A percentile compares a stretch with the other conserved stretches of the same genome.
Evolutionary conservation across 1,140 invertebrate genomes (phyloP).

Genomic region (Triops longicaudatus): DNA sequence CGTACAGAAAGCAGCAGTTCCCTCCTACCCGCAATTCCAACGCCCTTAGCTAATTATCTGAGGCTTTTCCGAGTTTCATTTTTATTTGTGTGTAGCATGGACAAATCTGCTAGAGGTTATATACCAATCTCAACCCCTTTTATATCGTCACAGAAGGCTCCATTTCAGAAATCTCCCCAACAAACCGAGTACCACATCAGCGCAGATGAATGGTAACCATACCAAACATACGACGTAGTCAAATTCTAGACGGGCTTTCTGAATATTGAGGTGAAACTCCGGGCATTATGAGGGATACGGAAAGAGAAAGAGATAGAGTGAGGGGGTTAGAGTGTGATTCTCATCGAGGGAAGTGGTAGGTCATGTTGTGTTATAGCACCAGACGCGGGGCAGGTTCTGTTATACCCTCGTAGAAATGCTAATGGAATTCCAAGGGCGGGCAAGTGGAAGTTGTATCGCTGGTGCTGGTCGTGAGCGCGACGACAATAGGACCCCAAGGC

Average conservation of each 20-base stretch:
- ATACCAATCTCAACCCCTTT: background rate
- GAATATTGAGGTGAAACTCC: background rate
- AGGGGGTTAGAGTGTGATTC: background rate
- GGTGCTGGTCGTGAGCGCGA: background rate
- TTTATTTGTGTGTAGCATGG: no score
- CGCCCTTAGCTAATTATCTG: conserved; percentile 9
- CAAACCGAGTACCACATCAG: background rate
- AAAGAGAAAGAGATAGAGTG: background rate
- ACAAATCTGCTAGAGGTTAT: background rate
- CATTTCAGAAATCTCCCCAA: background rate
- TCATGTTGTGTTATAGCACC: conserved; percentile 7
- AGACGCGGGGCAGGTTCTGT: background rate
- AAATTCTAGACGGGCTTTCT: background rate
- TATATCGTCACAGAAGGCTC: background rate
- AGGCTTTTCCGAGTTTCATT: background rate
- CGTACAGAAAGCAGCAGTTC: background rate
- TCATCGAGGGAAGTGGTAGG: conserved; percentile 1
- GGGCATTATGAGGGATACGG: background rate
- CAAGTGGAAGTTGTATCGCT: background rate
- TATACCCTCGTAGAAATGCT: conserved; percentile 12
- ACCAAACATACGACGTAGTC: background rate
- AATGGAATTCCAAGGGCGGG: conserved; percentile 3
- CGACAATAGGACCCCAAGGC: background rate
- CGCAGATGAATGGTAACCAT: background rate
- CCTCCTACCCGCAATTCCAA: background rate